phyloP scores from a whole-genome alignment of 1,140 invertebrate genomes.

The Drosophila tsacasi region DNA sequence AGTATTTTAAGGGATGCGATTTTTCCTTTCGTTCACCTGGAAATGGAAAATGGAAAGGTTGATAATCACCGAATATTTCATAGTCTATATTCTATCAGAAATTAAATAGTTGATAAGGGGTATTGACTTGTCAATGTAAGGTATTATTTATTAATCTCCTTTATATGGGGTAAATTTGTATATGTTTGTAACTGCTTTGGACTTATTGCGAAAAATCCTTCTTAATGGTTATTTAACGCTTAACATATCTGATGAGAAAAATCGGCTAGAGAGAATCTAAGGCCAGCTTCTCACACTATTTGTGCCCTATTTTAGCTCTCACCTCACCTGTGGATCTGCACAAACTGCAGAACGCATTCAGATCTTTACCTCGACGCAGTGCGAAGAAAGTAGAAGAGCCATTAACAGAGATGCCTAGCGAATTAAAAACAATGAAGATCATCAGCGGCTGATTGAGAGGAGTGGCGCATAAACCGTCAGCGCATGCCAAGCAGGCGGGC shows the following conservation, averaged over 20 bases:
- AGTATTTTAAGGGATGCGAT: slow-evolving; percentile 19
- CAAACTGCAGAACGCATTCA: slow-evolving; percentile 23
- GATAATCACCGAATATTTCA: neutral
- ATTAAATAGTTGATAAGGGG: neutral
- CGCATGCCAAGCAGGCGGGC: slow-evolving; percentile 58
- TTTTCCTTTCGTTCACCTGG: slow-evolving; percentile 28
- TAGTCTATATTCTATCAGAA: neutral
- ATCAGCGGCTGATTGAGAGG: slow-evolving; percentile 69
- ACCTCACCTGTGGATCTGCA: neutral
- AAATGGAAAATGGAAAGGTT: slow-evolving; percentile 20
- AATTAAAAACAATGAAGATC: slow-evolving; percentile 80
- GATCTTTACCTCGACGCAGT: slow-evolving; percentile 9
- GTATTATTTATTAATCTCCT: neutral
- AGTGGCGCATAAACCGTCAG: slow-evolving; percentile 66
- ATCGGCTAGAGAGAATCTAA: too few relatives aligned
- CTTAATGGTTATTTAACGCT: neutral
- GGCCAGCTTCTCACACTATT: neutral
- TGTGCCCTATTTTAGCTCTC: too few relatives aligned
- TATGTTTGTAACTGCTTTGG: too few relatives aligned
- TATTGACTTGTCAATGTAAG: too few relatives aligned
- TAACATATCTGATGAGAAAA: neutral
- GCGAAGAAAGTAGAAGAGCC: slow-evolving; percentile 22
- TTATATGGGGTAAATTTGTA: too few relatives aligned
- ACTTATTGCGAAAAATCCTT: neutral
- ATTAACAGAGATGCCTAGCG: slow-evolving; percentile 51